Base-by-base conservation (phyloP, 2,113 vertebrate species). In the Pipa parva region DNA sequence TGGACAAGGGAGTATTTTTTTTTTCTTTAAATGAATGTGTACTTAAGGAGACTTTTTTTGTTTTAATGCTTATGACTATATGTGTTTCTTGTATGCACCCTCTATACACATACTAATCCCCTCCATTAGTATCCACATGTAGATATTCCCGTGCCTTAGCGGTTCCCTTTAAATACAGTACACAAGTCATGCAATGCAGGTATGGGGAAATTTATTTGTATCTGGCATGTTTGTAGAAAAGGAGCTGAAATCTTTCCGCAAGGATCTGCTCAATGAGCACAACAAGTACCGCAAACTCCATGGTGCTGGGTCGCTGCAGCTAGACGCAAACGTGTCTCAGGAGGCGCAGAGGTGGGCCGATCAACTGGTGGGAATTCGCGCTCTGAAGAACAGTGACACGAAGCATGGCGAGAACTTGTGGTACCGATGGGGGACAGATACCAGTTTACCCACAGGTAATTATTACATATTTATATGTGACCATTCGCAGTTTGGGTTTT, bases 331-430 rank as follows among this genome's bases (percentile, higher is more conserved):
- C 37, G 66, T 81, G 52, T 57, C 33, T 25, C 74, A 68, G 56
- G 78, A 80, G 33, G 79, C 77, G 8, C 79, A 77, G 70, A 74
- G 70, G 3, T 81, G 81, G 76, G 74, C 79, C 2, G 63, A 66
- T 21, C 37, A 73, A 36, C 48, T 82, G 50, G 69, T 78, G 18
- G 70, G 57, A 36, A 71, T 59, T 17, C 62, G 73, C 1, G 67
- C 62, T 3, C 73, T 80, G 13, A 71, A 77, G 57, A 75, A 74
- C 73, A 80, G 73, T 7, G 22, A 42, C 11, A 75, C 73, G 11
- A 68, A 73, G 8, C 57, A 79, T 10, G 80, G 80, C 29, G 76
- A 81, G 65, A 77, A 73, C 71, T 71, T 82, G 26, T 80, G 74
- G 63, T 78, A 75, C 56, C 68, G 74, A 18, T 75, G 73, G 76